Evolutionary conservation across 2,113 vertebrate species (phyloP), one percentile per base, ranked within the genome.

Genomic region (Clarias magur): DNA sequence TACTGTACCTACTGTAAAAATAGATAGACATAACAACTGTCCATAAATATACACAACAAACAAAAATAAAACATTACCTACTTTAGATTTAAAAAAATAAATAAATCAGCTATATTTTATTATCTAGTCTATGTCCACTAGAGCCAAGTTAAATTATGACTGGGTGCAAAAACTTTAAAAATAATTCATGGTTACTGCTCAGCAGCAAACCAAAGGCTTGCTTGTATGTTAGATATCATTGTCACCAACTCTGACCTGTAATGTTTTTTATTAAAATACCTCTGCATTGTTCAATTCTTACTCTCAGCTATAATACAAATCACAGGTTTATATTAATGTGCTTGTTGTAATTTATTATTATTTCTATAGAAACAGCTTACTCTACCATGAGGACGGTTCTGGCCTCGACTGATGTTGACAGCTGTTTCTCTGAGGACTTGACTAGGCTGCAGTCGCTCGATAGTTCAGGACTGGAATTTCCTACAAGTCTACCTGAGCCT

Each of bases 181-280:
- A 38, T 38, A 3, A 38, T 38, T 38, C 1, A 38, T 38, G n/a
- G 13, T 65, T 78, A 82, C 60, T 87, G 82, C 54, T 85, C 67
- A 80, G 75, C 88, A 87, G 65, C 85, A 81, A 79, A 84, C 23
- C 2, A 27, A 60, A 62, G 48, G 56, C 57, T 85, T 80, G 42
- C 72, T 83, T 80, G 78, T 89, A 48, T 34, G 16, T 48, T 11
- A 75, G 38, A 25, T 75, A 48, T 48, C 72, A 53, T 12, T 73
- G 17, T 73, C 85, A 89, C 57, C 72, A 72, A 81, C 70, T 85
- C 83, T 87, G 82, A 87, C 82, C 73, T 82, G 81, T 34, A 70
- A 75, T 68, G 6, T 8, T 80, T 59, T 48, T 13, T 75, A 23
- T 73, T 75, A 10, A 42, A 10, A 42, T 19, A 21, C 8, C 9